Evolutionary conservation across 2,797 vertebrate genomes (phyloP).

Genomic region (Buceros bicornis): DNA sequence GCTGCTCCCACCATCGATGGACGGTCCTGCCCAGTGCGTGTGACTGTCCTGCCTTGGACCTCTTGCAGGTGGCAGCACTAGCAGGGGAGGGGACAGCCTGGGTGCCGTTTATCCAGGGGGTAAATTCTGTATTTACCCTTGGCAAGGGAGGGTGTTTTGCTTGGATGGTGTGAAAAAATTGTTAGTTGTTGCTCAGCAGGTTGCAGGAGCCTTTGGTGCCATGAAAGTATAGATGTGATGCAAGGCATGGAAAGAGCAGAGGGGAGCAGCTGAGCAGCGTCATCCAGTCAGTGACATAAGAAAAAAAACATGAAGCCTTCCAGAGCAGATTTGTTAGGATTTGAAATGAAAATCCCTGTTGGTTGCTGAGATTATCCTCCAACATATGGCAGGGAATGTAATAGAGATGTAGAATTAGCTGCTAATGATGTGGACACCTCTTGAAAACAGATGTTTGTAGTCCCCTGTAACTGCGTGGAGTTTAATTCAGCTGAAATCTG

Average conservation of each 20-base stretch:
- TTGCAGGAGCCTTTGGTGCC: neutral
- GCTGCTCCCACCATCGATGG: neutral
- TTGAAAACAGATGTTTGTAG: constrained; percentile 38
- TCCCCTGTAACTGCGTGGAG: neutral
- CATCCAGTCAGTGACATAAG: neutral
- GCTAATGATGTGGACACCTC: constrained; percentile 51
- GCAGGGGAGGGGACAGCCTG: neutral
- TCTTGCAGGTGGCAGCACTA: neutral
- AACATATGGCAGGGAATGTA: constrained; percentile 53
- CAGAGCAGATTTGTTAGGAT: constrained; percentile 65
- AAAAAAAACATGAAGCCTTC: neutral
- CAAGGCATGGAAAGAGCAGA: neutral
- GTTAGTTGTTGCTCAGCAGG: neutral
- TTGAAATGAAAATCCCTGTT: constrained; percentile 64
- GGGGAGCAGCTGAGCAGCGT: neutral
- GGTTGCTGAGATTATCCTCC: constrained; percentile 49
- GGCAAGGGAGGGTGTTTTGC: neutral
- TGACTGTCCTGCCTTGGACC: neutral
- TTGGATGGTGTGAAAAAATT: neutral
- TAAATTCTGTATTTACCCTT: neutral
- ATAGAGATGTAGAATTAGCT: constrained; percentile 54
- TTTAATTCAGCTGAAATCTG: neutral
- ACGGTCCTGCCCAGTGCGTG: neutral
- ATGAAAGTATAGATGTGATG: neutral
- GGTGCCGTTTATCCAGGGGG: neutral